A percentile compares a stretch with the other conserved stretches of the same genome.
phyloP scores from a whole-genome alignment of 2,113 vertebrate species.

The Salminus brasiliensis region DNA sequence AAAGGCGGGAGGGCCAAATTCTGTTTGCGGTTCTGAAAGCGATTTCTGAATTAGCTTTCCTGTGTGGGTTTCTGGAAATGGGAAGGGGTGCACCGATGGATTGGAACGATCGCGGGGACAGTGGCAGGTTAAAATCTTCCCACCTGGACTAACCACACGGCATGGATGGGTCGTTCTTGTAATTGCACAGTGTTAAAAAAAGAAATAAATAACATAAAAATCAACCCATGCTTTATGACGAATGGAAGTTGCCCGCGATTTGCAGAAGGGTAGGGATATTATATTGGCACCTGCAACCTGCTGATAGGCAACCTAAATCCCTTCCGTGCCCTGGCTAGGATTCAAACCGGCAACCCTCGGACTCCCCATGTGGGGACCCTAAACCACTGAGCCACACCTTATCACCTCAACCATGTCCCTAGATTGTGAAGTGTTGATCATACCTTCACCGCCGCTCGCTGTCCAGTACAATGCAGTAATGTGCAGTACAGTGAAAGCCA shows the following conservation, averaged over 20 bases:
- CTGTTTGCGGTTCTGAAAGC: neutral
- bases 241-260: neutral
- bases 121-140: neutral
- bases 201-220: too few species aligned
- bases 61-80: neutral
- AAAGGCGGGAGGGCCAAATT: neutral
- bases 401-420: constrained; percentile 30
- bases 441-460: constrained; percentile 4
- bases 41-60: neutral
- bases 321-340: neutral
- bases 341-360: constrained; percentile 4
- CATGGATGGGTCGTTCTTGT: neutral
- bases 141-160: neutral
- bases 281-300: constrained; percentile 34
- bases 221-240: neutral
- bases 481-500: neutral
- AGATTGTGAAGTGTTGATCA: constrained; percentile 13
- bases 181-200: constrained; percentile 15
- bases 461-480: neutral
- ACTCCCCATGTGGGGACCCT: neutral
- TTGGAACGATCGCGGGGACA: neutral
- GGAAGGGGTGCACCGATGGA: neutral
- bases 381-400: neutral
- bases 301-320: constrained; percentile 36
- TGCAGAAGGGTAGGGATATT: constrained; percentile 29